phyloP scores from a whole-genome alignment of 2,797 vertebrate genomes.

The Peromyscus eremicus region DNA sequence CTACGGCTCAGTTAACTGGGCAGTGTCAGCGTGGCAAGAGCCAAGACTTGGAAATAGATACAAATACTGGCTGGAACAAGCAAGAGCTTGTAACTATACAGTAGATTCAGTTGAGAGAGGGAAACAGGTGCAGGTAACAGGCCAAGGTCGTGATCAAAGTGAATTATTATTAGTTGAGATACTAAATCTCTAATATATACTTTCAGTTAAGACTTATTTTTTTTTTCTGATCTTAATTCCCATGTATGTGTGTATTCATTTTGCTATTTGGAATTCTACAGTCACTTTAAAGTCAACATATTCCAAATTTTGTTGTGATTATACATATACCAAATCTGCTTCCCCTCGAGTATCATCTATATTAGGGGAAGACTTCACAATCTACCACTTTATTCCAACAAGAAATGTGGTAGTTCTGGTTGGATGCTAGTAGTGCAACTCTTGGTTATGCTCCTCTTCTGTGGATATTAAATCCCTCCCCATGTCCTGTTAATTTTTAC shows the following conservation, averaged over 20 bases:
- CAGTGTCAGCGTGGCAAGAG: neutral
- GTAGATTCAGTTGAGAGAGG: neutral
- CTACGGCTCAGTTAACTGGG: neutral
- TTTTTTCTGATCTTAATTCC: neutral
- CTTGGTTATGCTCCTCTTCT: neutral
- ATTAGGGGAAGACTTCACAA: neutral
- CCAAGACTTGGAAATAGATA: neutral
- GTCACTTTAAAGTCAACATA: neutral
- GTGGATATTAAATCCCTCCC: neutral
- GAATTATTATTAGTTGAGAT: conserved; percentile 13
- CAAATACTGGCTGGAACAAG: conserved; percentile 24
- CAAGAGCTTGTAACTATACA: neutral
- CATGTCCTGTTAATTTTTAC: conserved; percentile 36
- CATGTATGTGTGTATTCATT: neutral
- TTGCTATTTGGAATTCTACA: neutral
- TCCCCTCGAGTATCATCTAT: neutral
- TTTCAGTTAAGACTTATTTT: neutral
- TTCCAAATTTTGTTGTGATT: conserved; percentile 13
- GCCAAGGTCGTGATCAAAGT: neutral
- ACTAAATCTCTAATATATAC: neutral
- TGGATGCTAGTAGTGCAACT: neutral
- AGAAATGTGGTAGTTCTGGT: neutral
- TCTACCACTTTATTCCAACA: conserved; percentile 2
- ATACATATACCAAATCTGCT: neutral
- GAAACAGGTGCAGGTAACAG: conserved; percentile 5